Evolutionary conservation across 2,797 vertebrate genomes (phyloP).

Genomic region (Pyrrhura leucotis): DNA sequence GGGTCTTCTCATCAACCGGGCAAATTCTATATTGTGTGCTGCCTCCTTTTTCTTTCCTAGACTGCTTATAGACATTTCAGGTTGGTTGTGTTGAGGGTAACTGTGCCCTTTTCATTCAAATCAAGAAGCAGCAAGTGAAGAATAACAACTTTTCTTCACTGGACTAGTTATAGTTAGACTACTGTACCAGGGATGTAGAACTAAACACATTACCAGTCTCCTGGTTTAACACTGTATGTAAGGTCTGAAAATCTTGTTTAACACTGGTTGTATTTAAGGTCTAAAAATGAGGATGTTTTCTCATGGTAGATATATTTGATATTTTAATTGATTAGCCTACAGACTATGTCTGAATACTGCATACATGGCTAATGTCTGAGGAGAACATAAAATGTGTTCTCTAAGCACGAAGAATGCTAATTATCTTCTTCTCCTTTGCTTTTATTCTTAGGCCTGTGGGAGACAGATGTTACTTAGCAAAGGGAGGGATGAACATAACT

Average conservation of each 20-base stretch:
- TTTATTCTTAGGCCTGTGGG: background rate
- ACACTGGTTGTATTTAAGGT: background rate
- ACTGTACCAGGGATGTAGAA: background rate
- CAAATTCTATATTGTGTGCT: background rate
- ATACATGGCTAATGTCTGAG: background rate
- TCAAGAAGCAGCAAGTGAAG: background rate
- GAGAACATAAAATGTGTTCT: background rate
- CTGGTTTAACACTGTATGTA: background rate
- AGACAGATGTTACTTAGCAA: background rate
- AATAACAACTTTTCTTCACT: background rate
- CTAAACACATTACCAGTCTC: background rate
- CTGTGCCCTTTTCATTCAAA: background rate
- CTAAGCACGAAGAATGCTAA: background rate
- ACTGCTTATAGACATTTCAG: background rate
- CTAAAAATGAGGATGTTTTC: background rate
- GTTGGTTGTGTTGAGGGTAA: background rate
- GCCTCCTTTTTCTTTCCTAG: background rate
- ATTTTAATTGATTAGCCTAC: conserved; percentile 10
- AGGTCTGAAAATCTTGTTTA: background rate
- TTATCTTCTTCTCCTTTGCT: background rate
- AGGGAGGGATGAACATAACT: background rate
- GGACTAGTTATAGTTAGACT: background rate
- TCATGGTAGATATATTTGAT: background rate
- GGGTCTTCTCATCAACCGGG: background rate
- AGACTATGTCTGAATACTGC: background rate